Base-by-base conservation (phyloP, 2,113 vertebrate species). In the Falcunculus frontatus region DNA sequence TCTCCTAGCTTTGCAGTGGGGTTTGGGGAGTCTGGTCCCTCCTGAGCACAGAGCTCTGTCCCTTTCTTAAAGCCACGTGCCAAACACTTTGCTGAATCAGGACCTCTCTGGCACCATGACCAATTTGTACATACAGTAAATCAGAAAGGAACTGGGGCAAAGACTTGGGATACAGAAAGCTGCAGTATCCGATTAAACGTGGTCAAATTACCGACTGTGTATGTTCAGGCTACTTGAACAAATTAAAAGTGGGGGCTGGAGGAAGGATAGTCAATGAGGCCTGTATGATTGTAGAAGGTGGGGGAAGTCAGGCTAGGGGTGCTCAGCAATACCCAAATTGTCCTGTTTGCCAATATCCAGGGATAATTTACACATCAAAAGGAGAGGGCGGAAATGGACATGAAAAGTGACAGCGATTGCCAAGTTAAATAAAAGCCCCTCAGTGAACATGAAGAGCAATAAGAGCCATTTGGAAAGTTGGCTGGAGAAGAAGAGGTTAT, bases 361-460 rank as follows among this genome's bases (percentile, higher is more conserved):
- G 63, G 94, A 96, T 93, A 96, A 96, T 97, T 97, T 97, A 93
- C 95, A 97, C 97, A 97, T 97, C 97, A 97, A 97, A 97, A 96
- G 91, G 33, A 90, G 68, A 53, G 69, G 87, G 89, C 70, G 95
- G 95, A 97, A 96, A 97, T 91, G 92, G 92, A 96, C 95, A 96
- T 96, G 96, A 96, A 97, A 94, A 93, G 93, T 93, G 95, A 87
- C 94, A 94, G 89, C 69, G 56, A 84, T 95, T 97, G 97, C 97
- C 97, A 97, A 97, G 95, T 97, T 96, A 97, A 97, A 97, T 97
- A 97, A 96, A 97, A 97, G 97, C 90, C 95, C 96, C 97, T 97
- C 95, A 97, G 97, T 95, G 94, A 97, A 97, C 90, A 94, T 89
- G 95, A 94, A 93, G 95, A 96, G 96, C 95, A 97, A 76, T 93